phyloP scores from a whole-genome alignment of 1,140 invertebrate species.

The Wasmannia auropunctata region DNA sequence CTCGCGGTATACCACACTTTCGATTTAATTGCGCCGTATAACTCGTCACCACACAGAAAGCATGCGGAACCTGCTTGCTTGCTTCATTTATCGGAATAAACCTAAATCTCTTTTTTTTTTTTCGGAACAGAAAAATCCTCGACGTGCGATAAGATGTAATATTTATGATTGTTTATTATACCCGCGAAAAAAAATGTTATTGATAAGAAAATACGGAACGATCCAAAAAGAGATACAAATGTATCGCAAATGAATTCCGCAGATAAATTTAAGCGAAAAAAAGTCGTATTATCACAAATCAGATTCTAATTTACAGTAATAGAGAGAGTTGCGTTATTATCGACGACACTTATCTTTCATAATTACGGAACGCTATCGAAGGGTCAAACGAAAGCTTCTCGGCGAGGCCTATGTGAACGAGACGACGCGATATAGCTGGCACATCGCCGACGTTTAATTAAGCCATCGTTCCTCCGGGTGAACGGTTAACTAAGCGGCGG shows the following conservation, averaged over 20 bases:
- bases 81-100: conserved; percentile 19
- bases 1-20: conserved; percentile 54
- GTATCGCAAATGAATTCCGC: neutral
- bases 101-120: conserved; percentile 8
- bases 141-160: conserved; percentile 9
- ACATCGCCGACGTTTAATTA: conserved; percentile 66
- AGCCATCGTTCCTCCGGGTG: conserved; percentile 66
- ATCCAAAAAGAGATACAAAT: neutral
- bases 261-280: neutral
- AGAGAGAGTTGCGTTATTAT: conserved; percentile 4
- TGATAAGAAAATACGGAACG: neutral
- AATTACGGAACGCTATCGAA: conserved; percentile 3
- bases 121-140: neutral
- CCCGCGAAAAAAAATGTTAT: neutral
- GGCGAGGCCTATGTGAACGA: conserved; percentile 46
- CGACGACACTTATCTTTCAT: neutral
- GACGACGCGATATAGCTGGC: conserved; percentile 45
- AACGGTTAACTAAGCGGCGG: conserved; percentile 64
- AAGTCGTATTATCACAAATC: neutral
- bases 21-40: conserved; percentile 67
- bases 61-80: conserved; percentile 20
- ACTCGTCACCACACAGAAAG: conserved; percentile 58
- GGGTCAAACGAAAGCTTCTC: conserved; percentile 5
- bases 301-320: neutral
- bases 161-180: conserved; percentile 26